phyloP scores from a whole-genome alignment of 2,113 vertebrate genomes.

The Pollachius pollachius region DNA sequence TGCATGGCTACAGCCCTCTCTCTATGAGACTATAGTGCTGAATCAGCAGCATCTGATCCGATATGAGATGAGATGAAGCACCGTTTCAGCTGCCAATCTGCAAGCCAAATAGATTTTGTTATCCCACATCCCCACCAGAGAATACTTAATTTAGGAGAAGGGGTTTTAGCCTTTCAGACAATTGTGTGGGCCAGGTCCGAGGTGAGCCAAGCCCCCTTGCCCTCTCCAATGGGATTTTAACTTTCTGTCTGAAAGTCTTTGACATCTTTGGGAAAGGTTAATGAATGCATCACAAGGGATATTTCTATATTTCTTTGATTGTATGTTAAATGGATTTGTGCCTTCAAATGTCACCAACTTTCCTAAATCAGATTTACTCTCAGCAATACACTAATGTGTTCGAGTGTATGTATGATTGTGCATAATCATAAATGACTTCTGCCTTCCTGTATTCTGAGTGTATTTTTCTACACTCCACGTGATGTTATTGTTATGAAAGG shows the following conservation, averaged over 20 bases:
- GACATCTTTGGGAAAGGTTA: too few relatives aligned
- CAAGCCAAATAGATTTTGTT: background rate
- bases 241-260: too few relatives aligned
- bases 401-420: background rate
- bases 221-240: too few relatives aligned
- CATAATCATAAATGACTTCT: background rate
- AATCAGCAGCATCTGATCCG: slow-evolving; percentile 36
- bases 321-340: background rate
- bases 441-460: background rate
- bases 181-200: too few relatives aligned
- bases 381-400: background rate
- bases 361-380: background rate
- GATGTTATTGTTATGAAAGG: slow-evolving; percentile 54
- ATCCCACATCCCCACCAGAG: background rate
- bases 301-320: background rate
- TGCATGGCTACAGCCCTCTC: background rate
- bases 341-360: background rate
- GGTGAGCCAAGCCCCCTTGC: too few relatives aligned
- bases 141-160: background rate
- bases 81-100: too few relatives aligned
- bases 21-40: background rate
- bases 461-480: slow-evolving; percentile 30
- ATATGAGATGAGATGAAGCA: background rate
- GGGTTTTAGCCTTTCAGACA: background rate
- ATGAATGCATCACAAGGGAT: background rate